Base-by-base conservation (phyloP, 1,140 invertebrate species). In the Cecropterus lyciades region DNA sequence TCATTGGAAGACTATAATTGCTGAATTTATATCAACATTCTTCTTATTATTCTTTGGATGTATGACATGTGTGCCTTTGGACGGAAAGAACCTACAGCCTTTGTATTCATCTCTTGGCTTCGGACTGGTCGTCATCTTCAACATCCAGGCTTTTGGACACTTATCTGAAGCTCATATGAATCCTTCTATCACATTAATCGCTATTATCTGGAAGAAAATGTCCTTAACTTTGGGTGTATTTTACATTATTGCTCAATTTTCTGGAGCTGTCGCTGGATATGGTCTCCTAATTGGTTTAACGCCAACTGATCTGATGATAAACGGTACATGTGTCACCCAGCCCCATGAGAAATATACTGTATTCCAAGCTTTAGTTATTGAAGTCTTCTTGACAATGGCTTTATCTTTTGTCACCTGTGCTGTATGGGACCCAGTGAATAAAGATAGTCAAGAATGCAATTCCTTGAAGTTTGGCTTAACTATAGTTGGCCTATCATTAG, bases 91-190 rank as follows among this genome's bases (percentile, higher is more conserved):
- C 11, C 73, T 64, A n/a, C 60, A 53, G 7, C 67, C 77, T 3
- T 14, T 87, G 11, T 87, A 84, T 17, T 68, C 68, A 0, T 71
- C 86, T 0, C 55, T 89, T 40, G 83, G 80, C 6, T 92, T 90
- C 56, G 89, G 89, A 9, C 70, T 88, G 5, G 69, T 78, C 11
- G 85, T 91, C n/a, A 45, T 85, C 33, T 78, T 89, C 24, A 87
- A 91, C 71, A 93, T 94, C 30, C 90, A 96, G 94, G 93, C 92
- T 13, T 94, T 95, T 71, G 95, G 94, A 0, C 95, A 96, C 69
- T 94, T 96, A 68, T 96, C 95, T 59, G 95, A 94, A 63, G 94
- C 95, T 42, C 94, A 95, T 65, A 93, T 98, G 72, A 98, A 98
- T 84, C 97, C 97, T 0, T 94, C 95, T 0, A 94, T 98, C 0